Evolutionary conservation across 2,113 vertebrate species (phyloP), one percentile per base, ranked within the genome.

Genomic region (Coturnix japonica): DNA sequence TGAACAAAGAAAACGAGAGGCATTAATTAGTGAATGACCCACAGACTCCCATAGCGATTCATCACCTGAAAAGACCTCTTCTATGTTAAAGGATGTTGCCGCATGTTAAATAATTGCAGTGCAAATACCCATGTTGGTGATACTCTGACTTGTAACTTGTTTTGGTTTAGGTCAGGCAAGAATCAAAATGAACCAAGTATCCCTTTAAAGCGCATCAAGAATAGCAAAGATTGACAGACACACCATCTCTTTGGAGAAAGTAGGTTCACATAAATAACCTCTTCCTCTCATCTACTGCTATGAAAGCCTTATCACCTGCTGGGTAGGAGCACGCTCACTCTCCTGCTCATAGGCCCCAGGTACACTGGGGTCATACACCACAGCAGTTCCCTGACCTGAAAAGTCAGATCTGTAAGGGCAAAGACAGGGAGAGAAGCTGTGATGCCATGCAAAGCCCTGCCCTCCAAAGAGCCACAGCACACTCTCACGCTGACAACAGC

Each of bases 131-230:
- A 1, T 44, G 18, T 44, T 86, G 80, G 57, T 2, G 1, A 35
- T 73, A 37, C 30, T 91, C 72, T 80, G 51, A 75, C 78, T 94
- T 89, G 81, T 47, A 92, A 60, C 35, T 76, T 91, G 56, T 30
- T 89, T 87, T 84, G 37, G 20, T 82, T 91, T 85, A 91, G 66
- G 13, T n/a, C 3, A 0, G 26, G 8, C 76, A 77, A 44, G 47
- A 71, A 73, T 33, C 66, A 43, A 89, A 85, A 79, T 9, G 15
- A 85, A 85, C 19, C 35, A 75, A 28, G 7, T 39, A 72, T 64
- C 41, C 39, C 61, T 72, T 76, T 51, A 59, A 75, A 82, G n/a
- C 46, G 33, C 79, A 87, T 9, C 69, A 91, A 71, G 23, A 88
- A 11, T 25, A 86, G 56, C 41, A 66, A 89, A 81, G 59, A 65